These are phyloP conservation scores for Andrena fulva DNA, from an alignment of 2,888 invertebrate species.

Conservation along the genomic window DNA sequence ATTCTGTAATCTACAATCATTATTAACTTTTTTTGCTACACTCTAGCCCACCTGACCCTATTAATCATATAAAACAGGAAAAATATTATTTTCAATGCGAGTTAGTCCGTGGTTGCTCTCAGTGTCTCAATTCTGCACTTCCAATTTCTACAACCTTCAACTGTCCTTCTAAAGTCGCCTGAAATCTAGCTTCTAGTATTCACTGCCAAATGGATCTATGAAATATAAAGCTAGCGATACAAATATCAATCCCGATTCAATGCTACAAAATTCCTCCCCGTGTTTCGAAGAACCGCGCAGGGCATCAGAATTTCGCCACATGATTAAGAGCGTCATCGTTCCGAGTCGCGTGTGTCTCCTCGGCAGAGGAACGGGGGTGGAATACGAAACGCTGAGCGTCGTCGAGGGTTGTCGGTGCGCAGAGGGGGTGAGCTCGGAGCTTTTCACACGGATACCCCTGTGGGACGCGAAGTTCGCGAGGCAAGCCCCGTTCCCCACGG, in stretches of 20 bases:
- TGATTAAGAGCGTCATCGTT: slow-evolving; percentile 52
- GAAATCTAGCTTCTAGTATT: too few species aligned
- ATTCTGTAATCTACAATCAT: too few species aligned
- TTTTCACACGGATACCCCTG: slow-evolving; percentile 57
- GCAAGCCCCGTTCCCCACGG: slow-evolving; percentile 52
- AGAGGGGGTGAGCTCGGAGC: slow-evolving; percentile 42
- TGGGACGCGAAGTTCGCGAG: slow-evolving; percentile 58
- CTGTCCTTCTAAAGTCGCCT: too few species aligned
- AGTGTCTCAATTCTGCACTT: too few species aligned
- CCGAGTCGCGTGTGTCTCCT: slow-evolving; percentile 55
- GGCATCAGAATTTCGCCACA: slow-evolving; percentile 28
- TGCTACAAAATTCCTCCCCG: neutral
- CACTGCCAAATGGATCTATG: neutral
- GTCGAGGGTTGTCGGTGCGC: slow-evolving; percentile 14
- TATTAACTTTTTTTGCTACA: too few species aligned
- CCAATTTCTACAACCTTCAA: too few species aligned
- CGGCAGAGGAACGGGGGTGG: slow-evolving; percentile 55
- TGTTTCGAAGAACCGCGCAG: neutral
- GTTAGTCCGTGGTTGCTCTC: too few species aligned
- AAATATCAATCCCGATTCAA: neutral
- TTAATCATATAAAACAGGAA: too few species aligned
- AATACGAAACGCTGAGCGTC: slow-evolving; percentile 66
- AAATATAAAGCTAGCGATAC: neutral
- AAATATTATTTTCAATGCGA: too few species aligned
- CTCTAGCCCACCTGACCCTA: too few species aligned